Evolutionary conservation across 2,113 vertebrate genomes (phyloP).

Genomic region (Rhinolophus sinicus): DNA sequence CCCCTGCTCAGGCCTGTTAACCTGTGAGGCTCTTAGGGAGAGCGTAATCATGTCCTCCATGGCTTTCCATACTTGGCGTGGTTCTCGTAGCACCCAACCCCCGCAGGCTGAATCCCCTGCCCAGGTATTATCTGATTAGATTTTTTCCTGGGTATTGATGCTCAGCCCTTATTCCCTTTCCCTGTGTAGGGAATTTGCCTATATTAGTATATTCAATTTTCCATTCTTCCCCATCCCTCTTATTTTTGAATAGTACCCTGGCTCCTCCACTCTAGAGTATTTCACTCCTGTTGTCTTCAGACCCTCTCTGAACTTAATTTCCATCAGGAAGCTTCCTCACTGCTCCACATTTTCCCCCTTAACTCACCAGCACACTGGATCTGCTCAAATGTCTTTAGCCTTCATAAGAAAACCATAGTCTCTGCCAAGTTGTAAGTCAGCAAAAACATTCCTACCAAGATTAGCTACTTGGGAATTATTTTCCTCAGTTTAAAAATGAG

Average conservation of each 20-base stretch:
- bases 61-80: background rate
- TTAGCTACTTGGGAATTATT: background rate
- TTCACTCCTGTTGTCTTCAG: background rate
- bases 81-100: background rate
- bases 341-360: background rate
- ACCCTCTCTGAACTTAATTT: background rate
- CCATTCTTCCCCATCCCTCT: background rate
- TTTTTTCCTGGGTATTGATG: background rate
- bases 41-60: background rate
- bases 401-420: background rate
- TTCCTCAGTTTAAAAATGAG: conserved; percentile 1
- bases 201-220: background rate
- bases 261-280: background rate
- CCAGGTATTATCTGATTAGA: background rate
- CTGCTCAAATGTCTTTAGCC: background rate
- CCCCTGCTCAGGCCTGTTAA: background rate
- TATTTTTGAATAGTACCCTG: background rate
- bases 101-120: background rate
- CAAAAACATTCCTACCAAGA: background rate
- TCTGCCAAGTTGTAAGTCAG: background rate
- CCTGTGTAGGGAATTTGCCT: background rate
- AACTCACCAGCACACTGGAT: background rate
- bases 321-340: background rate
- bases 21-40: background rate
- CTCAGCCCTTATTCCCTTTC: background rate